A percentile compares a stretch with the other conserved stretches of the same genome.
Evolutionary conservation across 2,113 vertebrate genomes (phyloP).

Genomic region (Aythya baeri): DNA sequence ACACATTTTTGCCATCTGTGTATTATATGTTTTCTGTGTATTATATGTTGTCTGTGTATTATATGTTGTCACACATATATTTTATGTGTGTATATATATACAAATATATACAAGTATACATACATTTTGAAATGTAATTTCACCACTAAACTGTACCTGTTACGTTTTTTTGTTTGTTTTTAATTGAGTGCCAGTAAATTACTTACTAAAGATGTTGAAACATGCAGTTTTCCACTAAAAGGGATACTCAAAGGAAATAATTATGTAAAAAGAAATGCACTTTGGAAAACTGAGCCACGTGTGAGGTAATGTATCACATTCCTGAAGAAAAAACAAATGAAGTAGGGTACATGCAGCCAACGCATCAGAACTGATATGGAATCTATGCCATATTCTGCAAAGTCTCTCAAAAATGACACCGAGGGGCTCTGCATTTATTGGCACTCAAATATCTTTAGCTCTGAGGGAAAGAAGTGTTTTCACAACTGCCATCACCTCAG

Average conservation of each 20-base stretch:
- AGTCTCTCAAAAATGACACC: not conserved
- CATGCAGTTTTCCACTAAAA: not conserved
- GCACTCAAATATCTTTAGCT: not conserved
- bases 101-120: no score
- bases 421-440: not conserved
- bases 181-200: not conserved
- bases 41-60: no score
- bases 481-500: not conserved
- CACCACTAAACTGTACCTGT: not conserved
- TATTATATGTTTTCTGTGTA: no score
- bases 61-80: no score
- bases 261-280: rapidly evolving
- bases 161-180: not conserved
- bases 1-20: not conserved
- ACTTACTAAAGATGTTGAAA: not conserved
- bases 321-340: not conserved
- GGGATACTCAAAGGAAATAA: not conserved
- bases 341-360: not conserved
- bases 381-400: not conserved
- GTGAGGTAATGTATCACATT: not conserved
- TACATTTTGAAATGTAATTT: no score
- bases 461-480: not conserved
- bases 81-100: no score
- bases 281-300: not conserved
- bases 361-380: not conserved